Base-by-base conservation (phyloP, 2,888 invertebrate species). In the Zygogramma bicolorata region DNA sequence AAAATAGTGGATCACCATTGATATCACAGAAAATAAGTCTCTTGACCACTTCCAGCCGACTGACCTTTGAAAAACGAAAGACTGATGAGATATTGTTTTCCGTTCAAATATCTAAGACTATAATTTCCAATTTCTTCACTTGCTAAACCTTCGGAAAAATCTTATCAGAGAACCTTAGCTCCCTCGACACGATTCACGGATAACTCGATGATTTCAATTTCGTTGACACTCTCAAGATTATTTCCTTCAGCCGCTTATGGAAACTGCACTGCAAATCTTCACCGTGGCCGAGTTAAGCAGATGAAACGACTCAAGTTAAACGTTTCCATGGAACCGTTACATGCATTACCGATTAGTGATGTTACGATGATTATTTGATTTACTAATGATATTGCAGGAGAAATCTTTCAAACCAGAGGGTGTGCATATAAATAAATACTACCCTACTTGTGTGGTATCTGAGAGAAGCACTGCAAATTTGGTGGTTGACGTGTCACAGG, bases 301-400 rank as follows among this genome's bases (percentile, higher is more conserved):
- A 27, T 42, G 42, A 27, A 40, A 62, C 40, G 25, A 42, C 10
- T 42, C 15, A 10, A 7, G 42, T 40, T n/a, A 46, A 63, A 63
- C 31, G 46, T 46, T 63, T 46, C 63, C 46, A 25, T 46, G 63
- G 49, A 63, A 63, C 63, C 42, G 29, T 49, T 63, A 31, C 46
- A 46, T 63, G 29, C 31, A 63, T 46, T 29, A 63, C 13, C 29
- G 29, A 63, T 31, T 53, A 53, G 25, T 27, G 22, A 25, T 53
- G 15, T 53, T 13, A 27, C 27, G 53, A 53, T 53, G 22, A 25
- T 53, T 53, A 25, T 15, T 25, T 15, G 22, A 25, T n/a, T 53
- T 13, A 53, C 27, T 53, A 27, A 5, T 15, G n/a, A 53, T 53
- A 53, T 25, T n/a, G 25, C 15, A 15, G 46, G 13, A 53, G 27